Percentiles rank a stretch among this genome's conserved stretches.
These are phyloP conservation scores for Patagioenas fasciata DNA, from an alignment of 2,113 vertebrate genomes.

Conservation along the genomic window DNA sequence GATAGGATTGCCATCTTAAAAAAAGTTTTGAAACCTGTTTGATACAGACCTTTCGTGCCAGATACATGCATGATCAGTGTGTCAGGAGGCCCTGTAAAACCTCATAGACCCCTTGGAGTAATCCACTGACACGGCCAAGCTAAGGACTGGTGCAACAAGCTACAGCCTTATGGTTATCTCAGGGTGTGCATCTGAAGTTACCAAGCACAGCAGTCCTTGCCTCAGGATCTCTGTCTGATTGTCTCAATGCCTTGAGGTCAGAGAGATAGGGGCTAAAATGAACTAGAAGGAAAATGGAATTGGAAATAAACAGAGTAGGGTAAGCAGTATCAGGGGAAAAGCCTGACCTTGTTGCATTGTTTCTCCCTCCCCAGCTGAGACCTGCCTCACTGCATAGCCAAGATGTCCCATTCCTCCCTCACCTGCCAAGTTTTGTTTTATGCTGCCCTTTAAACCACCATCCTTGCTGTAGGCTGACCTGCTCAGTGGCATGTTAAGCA, in stretches of 20 bases:
- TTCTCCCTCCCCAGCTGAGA: background rate
- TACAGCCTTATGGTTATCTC: background rate
- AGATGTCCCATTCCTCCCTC: background rate
- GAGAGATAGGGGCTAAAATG: background rate
- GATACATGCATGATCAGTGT: background rate
- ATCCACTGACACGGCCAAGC: background rate
- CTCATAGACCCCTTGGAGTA: background rate
- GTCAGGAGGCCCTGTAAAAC: background rate
- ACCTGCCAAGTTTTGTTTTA: background rate
- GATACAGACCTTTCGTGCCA: background rate
- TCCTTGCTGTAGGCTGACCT: background rate
- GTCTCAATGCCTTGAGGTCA: background rate
- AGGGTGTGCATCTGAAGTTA: background rate
- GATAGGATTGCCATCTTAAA: background rate
- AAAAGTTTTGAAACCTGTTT: background rate
- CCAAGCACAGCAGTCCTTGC: background rate
- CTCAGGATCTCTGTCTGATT: background rate
- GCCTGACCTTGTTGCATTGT: background rate
- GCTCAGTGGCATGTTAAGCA: background rate
- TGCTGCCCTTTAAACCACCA: background rate
- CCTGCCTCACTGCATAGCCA: background rate
- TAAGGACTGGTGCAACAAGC: background rate
- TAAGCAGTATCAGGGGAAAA: background rate
- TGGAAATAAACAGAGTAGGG: background rate
- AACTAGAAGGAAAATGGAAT: background rate